Conservation (phyloP, 2,113 vertebrate genomes). For the Phocoena phocoena region DNA sequence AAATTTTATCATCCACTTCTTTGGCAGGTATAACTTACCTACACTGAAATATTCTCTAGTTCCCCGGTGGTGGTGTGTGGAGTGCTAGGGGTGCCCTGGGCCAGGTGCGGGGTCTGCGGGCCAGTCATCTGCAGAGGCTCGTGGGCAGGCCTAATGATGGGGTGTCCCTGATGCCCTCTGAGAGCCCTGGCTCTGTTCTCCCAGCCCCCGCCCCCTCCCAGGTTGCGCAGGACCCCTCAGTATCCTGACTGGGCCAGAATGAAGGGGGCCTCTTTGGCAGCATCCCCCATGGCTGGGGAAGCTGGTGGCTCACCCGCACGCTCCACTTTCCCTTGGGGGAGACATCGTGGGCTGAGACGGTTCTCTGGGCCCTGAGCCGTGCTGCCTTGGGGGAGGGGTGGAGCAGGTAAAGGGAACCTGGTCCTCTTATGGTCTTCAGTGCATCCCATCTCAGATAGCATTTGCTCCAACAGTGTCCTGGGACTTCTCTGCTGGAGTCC, state of each 20-base stretch:
- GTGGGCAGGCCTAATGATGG: background rate
- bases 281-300: background rate
- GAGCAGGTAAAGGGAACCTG: no score
- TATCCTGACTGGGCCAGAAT: background rate
- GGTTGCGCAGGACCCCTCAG: background rate
- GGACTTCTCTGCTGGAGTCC: background rate
- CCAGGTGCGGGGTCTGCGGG: background rate
- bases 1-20: background rate
- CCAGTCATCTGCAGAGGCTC: background rate
- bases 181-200: background rate
- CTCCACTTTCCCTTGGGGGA: background rate
- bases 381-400: background rate
- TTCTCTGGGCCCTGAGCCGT: background rate
- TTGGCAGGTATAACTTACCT: background rate
- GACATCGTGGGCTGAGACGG: background rate
- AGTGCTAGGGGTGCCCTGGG: background rate
- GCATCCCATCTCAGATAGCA: background rate
- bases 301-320: background rate
- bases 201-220: no score
- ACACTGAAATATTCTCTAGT: background rate
- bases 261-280: background rate
- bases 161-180: no score
- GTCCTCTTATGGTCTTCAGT: background rate
- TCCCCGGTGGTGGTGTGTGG: no score
- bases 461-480: background rate